Conservation (phyloP, 2,113 vertebrate species). For the Urocynchramus pylzowi region DNA sequence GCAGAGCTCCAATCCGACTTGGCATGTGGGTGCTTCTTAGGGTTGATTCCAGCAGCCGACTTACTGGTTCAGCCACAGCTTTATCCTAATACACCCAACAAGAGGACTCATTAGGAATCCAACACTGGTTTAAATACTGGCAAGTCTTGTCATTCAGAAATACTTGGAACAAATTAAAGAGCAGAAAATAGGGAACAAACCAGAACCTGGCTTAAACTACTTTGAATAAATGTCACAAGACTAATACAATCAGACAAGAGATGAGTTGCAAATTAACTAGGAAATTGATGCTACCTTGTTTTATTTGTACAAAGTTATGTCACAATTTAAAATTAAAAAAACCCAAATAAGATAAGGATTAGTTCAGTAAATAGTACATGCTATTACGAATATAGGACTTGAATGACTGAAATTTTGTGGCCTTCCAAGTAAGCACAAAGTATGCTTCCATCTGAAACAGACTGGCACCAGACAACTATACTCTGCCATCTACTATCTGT, state of each 20-base stretch:
- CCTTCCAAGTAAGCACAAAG: background rate
- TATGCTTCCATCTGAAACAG: background rate
- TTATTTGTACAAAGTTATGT: background rate
- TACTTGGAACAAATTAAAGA: background rate
- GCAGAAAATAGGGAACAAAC: background rate
- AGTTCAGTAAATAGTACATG: background rate
- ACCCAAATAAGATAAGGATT: background rate
- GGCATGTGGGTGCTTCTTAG: constrained; percentile 92
- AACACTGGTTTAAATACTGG: background rate
- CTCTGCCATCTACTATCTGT: background rate
- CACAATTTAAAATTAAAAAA: background rate
- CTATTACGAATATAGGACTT: background rate
- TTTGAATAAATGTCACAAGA: background rate
- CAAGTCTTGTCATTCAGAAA: background rate
- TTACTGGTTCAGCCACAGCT: constrained; percentile 89
- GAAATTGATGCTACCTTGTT: background rate
- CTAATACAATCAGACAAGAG: background rate
- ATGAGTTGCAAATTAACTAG: background rate
- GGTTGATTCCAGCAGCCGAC: constrained; percentile 88
- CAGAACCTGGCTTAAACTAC: background rate
- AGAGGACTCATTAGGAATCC: background rate
- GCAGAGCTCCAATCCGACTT: constrained; percentile 90
- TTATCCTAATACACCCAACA: constrained; percentile 81
- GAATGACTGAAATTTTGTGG: background rate
- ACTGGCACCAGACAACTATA: background rate